Percentiles rank a stretch among this genome's conserved stretches.
Evolutionary conservation across 2,113 vertebrate genomes (phyloP).

Genomic region (Alethe diademata): DNA sequence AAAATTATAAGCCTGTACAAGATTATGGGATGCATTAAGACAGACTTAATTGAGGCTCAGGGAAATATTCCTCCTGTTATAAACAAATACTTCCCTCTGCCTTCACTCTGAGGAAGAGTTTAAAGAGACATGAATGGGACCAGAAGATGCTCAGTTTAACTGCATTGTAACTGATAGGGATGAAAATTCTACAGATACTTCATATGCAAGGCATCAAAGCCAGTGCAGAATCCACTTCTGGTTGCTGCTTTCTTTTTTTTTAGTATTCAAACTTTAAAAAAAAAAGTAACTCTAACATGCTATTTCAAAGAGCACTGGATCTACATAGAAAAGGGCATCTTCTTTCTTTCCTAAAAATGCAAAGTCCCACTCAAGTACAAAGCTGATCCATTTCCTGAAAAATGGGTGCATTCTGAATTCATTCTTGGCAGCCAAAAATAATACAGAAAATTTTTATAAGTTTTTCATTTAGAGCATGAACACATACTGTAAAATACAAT

Average conservation of each 20-base stretch:
- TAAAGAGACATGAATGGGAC: not conserved
- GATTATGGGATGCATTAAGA: not conserved
- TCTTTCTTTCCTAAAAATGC: not conserved
- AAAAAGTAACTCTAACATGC: not conserved
- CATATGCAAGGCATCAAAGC: not conserved
- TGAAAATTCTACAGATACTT: not conserved
- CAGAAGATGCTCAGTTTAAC: not conserved
- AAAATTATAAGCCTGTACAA: not conserved
- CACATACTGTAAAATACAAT: not conserved
- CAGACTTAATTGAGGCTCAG: not conserved
- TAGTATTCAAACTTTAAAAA: accelerated
- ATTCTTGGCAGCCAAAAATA: not conserved
- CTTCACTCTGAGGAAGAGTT: not conserved
- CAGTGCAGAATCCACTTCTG: not conserved
- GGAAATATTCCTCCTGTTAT: not conserved
- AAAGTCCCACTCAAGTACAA: not conserved
- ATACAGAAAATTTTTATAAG: not conserved
- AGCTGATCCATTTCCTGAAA: not conserved
- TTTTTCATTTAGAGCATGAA: not conserved
- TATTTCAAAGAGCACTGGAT: not conserved
- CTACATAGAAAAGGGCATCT: not conserved
- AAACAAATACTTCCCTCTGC: not conserved
- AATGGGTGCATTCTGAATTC: not conserved
- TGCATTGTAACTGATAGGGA: not conserved
- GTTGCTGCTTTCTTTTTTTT: not conserved